Evolutionary conservation across 2,113 vertebrate genomes (phyloP).

Genomic region (Eublepharis macularius): DNA sequence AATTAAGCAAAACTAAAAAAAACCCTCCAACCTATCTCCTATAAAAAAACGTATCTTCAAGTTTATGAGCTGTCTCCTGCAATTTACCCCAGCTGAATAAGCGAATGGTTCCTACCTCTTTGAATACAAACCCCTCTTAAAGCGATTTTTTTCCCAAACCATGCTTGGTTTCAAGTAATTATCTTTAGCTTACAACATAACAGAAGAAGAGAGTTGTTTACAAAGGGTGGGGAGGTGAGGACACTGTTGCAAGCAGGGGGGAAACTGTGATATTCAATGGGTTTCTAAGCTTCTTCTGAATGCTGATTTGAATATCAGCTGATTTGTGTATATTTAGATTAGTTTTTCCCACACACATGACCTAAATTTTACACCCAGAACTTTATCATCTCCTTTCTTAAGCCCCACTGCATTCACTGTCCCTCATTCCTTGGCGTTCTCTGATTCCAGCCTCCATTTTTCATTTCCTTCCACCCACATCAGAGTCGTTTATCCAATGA

Average conservation of each 20-base stretch:
- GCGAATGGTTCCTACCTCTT: background rate
- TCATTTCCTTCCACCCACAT: background rate
- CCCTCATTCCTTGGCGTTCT: background rate
- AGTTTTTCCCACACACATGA: background rate
- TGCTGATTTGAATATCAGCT: background rate
- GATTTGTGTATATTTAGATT: background rate
- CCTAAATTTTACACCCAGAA: background rate
- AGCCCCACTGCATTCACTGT: background rate
- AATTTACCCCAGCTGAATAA: constrained; percentile 23
- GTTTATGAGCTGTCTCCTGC: constrained; percentile 4
- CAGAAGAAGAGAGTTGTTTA: background rate
- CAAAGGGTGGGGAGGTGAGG: background rate
- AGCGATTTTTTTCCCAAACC: constrained; percentile 4
- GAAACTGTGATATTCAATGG: constrained; percentile 12
- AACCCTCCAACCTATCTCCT: background rate
- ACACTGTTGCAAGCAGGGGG: background rate
- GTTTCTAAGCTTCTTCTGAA: background rate
- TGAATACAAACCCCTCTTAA: constrained; percentile 28
- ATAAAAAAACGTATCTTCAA: constrained; percentile 3
- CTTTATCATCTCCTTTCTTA: background rate
- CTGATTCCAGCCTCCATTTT: background rate
- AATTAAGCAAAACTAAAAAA: constrained; percentile 21
- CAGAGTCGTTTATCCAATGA: background rate
- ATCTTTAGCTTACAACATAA: constrained; percentile 17
- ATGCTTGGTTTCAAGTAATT: background rate